Evolutionary conservation across 2,888 invertebrate species (phyloP).

Genomic region (Aspidiotus destructor): DNA sequence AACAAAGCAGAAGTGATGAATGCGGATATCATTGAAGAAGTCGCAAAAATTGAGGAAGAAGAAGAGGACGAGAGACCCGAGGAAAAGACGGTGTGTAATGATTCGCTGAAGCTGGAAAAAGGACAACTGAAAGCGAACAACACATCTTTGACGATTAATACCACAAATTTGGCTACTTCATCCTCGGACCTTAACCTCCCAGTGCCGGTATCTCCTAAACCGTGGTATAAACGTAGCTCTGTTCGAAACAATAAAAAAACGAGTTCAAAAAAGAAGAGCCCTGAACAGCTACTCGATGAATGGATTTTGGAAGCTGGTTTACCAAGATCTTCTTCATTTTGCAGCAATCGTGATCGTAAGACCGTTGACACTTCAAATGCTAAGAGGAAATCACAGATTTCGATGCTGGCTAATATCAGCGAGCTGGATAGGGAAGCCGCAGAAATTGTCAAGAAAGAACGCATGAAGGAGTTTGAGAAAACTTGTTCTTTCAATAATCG

Average conservation of each 20-base stretch:
- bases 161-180: background rate
- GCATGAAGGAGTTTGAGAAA: constrained; percentile 13
- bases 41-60: constrained; percentile 11
- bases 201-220: constrained; percentile 48
- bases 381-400: constrained; percentile 48
- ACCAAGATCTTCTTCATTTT: constrained; percentile 17
- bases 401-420: constrained; percentile 62
- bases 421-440: constrained; percentile 69
- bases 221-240: constrained; percentile 55
- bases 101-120: constrained; percentile 45
- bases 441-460: constrained; percentile 56
- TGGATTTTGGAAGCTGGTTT: constrained; percentile 27
- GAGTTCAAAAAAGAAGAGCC: constrained; percentile 43
- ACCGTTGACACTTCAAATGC: background rate
- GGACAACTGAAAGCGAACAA: constrained; percentile 45
- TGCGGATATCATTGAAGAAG: background rate
- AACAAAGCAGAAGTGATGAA: background rate
- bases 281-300: constrained; percentile 12
- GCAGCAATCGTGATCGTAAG: background rate
- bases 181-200: background rate
- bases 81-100: constrained; percentile 37
- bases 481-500: constrained; percentile 39
- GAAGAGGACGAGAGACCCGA: constrained; percentile 35
- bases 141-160: background rate
- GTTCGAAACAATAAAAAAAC: constrained; percentile 35